Evolutionary conservation across 2,113 vertebrate species (phyloP), one percentile per base, ranked within the genome.

Genomic region (Tachysurus vachellii): DNA sequence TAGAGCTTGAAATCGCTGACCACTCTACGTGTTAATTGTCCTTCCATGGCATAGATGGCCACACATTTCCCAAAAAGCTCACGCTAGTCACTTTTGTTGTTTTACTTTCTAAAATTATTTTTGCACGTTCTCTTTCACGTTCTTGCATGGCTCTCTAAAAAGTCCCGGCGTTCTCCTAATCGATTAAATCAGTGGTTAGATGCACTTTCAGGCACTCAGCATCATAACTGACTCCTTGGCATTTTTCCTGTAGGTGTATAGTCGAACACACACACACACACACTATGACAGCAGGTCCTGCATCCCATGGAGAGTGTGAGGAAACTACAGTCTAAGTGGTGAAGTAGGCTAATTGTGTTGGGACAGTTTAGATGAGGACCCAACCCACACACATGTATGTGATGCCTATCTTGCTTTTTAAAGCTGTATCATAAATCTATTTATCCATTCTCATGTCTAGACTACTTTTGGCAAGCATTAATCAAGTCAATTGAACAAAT

Each of bases 331-430:
- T 75, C 70, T 75, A 71, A 76, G 54, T 59, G 36, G 62, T 59
- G 28, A 80, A 59, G 61, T 71, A 83, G 82, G 82, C 47, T 83
- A 86, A 81, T 80, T 85, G 84, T 79, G 71, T 79, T 77, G 73
- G 73, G 42, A 86, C 28, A 70, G 21, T 28, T 81, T 77, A 61
- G 64, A 81, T 53, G 28, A 81, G 47, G 62, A 31, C 26, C 54
- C 5, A 68, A 17, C 82, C 82, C 64, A 83, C 82, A 70, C 82
- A 83, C 5, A 36, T 36, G 28, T 31, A 83, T 83, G 23, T 68
- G 64, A 68, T 83, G 82, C 64, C 44, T 53, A 53, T n/a, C 9
- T 79, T 31, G 28, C 7, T 80, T 68, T 80, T 66, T 36, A 68
- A 44, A 31, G 59, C 47, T 86, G 85, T 44, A 36, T 53, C 12